Evolutionary conservation across 2,888 invertebrate genomes (phyloP), one percentile per base, ranked within the genome.

Genomic region (Drosophila anomalata): DNA sequence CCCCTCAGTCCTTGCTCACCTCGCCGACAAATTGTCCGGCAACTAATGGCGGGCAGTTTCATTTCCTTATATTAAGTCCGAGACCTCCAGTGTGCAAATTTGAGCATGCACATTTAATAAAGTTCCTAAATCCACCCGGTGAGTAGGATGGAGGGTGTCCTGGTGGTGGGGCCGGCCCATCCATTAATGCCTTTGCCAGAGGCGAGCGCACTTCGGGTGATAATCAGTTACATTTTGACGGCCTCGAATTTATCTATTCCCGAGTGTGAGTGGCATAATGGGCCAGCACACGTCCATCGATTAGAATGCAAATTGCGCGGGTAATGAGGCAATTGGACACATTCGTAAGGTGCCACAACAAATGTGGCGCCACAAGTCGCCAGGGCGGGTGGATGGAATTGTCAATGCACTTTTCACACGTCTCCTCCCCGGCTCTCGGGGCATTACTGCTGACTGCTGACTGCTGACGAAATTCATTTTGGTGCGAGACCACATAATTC

Each of bases 251-350:
- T 14, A 26, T 53, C 11, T 26, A 41, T 12, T 22, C n/a, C 14
- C 14, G 39, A 39, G 39, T 52, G 51, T 12, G 14, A 24, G 39
- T 26, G 20, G 44, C 54, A 54, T 44, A 54, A 44, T 54, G 44
- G 54, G 54, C 44, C 44, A 44, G 44, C 54, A 26, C 33, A 56
- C 52, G 52, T 41, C 22, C 58, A 53, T 41, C 58, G 58, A 58
- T 58, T 54, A 53, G 41, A 47, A 66, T 66, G 54, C 53, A 66
- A 62, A 62, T 66, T 54, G 62, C 42, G 46, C 11, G 41, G 41
- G 41, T 47, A 65, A 65, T 53, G 62, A 48, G 63, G 42, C 48
- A 54, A 62, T 54, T 61, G 54, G 71, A 70, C 50, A 70, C 60
- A 69, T 59, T 59, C 41, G 42, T 69, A 59, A 53, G 59, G 57